Evolutionary conservation across 2,888 invertebrate species (phyloP), one percentile per base, ranked within the genome.

Genomic region (Aradus depressus): DNA sequence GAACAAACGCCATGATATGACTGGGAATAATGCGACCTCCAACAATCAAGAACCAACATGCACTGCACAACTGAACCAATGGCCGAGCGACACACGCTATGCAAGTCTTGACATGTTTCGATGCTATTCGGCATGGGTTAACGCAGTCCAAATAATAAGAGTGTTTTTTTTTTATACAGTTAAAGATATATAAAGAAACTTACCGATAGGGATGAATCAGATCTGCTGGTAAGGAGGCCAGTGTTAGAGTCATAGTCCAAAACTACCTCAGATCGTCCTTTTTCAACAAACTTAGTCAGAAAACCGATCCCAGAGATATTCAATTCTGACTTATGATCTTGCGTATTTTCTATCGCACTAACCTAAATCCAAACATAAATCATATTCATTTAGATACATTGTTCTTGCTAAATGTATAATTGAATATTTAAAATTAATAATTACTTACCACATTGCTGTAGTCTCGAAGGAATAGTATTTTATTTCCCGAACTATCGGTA

Each of bases 241-340:
- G 84, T 82, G 60, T 84, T 84, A 60, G 86, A 84, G 65, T 93
- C 89, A 64, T 95, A 96, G 64, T 90, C 89, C 64, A 95, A 70
- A 66, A 87, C 84, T 54, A 90, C 85, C 66, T 90, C 89, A 22
- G 87, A 81, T 60, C 87, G 80, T 52, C 92, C 91, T 63, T 90
- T 88, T 64, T 91, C 88, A 18, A 84, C 79, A 61, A 93, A 76
- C 67, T 84, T 87, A 35, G 90, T 86, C 61, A 96, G 76, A 63
- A 89, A 85, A 35, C 92, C 91, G 62, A 91, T 85, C 53, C 91
- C 92, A 57, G 91, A 91, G 68, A 95, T 90, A 67, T 86, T 85
- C 52, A 96, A 72, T 64, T 89, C 87, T 6, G 88, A 84, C 68
- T 92, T 92, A 66, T 90, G 89, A 65, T 91, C 90, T 69, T 90